Base-by-base conservation (phyloP, 64 coral and sea anemone species). In the Dendrophyllia cribrosa region DNA sequence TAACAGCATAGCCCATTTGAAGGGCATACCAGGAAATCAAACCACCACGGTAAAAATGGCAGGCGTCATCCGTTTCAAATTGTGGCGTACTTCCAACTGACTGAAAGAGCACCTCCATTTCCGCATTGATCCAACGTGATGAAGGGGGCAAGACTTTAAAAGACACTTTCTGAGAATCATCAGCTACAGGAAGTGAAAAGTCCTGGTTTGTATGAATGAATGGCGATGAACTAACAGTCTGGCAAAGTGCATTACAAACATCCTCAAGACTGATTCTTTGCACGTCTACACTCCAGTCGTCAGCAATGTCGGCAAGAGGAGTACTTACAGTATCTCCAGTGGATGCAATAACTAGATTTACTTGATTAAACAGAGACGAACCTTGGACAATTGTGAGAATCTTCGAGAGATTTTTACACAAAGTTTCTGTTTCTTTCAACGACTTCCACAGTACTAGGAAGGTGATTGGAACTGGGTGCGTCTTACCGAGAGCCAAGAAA, bases 21-120 rank as follows among this genome's bases (percentile, higher is more conserved):
- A 92, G 11, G 20, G 82, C 94, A 63, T 96, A 96, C 94, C 94
- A 96, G 0, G 94, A 96, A 22, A 96, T 89, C 9, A 75, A 67
- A 7, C 94, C 94, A 15, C 94, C 94, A 22, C 89, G 89, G 21
- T 92, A 96, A n/a, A 91, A 90, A 34, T 95, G 87, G 3, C 17
- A 22, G 0, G 94, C 94, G 64, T 95, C 94, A 11, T 91, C 53
- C 4, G 88, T 52, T 4, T 68, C 94, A 64, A 75, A 82, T 49
- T 95, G 73, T 45, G 94, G 94, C 9, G 24, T 50, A 3, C 51
- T 91, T 79, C 94, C 94, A 43, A 62, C 25, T 14, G 94, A 87
- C 3, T 49, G 14, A 59, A 87, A 95, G 2, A 95, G 83, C 0
- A 95, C 88, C 43, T 79, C 83, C 21, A 95, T 24, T 7, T 78